Conservation (phyloP, 2,888 invertebrate species). For the Ceriagrion tenellum region DNA sequence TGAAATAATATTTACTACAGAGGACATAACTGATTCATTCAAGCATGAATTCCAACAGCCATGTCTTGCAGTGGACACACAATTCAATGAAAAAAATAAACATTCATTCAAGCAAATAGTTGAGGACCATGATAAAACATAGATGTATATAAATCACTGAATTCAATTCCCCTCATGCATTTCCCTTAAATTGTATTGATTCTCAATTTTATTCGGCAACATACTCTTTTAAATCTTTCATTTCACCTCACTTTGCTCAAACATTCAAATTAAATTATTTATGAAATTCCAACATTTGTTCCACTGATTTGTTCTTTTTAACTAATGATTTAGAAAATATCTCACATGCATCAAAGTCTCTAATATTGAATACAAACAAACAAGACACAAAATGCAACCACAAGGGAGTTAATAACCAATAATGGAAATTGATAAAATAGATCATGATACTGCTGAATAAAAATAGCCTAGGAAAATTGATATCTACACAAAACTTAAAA, state of each 20-base stretch:
- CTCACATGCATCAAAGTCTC: background rate
- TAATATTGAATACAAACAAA: background rate
- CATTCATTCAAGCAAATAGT: background rate
- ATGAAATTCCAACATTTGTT: background rate
- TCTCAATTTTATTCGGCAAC: background rate
- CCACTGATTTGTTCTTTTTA: background rate
- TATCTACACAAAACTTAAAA: slow-evolving; percentile 62
- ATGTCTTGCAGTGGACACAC: background rate
- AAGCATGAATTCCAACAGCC: background rate
- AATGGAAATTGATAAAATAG: slow-evolving; percentile 44
- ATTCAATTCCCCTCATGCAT: background rate
- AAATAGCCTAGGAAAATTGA: slow-evolving; percentile 44
- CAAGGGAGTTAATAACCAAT: background rate
- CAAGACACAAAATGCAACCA: background rate
- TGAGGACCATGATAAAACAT: background rate
- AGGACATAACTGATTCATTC: background rate
- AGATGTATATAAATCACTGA: background rate
- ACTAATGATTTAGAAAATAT: background rate
- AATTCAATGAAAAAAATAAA: background rate
- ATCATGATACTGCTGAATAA: slow-evolving; percentile 24
- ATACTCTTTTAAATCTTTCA: background rate
- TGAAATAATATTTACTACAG: background rate
- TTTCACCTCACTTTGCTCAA: background rate
- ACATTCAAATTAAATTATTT: background rate
- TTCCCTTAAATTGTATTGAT: background rate